A percentile compares a stretch with the other conserved stretches of the same genome.
Evolutionary conservation across 1,140 invertebrate species (phyloP).

Genomic region (Drosophila setifemur): DNA sequence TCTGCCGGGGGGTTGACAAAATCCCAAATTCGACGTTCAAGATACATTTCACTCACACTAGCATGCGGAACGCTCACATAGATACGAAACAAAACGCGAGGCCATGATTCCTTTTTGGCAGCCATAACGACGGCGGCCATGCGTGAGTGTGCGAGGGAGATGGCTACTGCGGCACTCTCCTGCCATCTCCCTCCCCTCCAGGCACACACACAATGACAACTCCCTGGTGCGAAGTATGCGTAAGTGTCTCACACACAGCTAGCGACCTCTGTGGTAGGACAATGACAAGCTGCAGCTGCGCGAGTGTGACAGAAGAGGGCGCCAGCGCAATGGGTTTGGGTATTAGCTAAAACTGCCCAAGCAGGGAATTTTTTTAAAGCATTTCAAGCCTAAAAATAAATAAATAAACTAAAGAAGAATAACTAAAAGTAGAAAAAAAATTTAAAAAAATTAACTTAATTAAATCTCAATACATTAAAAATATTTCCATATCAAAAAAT

Average conservation of each 20-base stretch:
- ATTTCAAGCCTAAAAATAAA: background rate
- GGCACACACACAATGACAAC: background rate
- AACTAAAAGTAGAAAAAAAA: background rate
- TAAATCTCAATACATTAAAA: no score
- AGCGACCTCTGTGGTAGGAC: constrained; percentile 27
- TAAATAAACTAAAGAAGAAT: no score
- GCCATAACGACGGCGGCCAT: constrained; percentile 30
- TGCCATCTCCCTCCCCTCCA: constrained; percentile 3
- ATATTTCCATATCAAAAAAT: background rate
- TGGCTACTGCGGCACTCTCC: background rate
- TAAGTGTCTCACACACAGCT: constrained; percentile 2
- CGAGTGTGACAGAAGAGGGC: constrained; percentile 27
- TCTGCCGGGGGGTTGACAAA: constrained; percentile 27
- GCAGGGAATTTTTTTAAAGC: constrained; percentile 2
- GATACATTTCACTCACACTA: constrained; percentile 28
- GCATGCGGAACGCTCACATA: background rate
- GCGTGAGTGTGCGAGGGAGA: constrained; percentile 4
- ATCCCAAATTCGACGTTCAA: constrained; percentile 11
- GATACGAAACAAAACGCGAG: constrained; percentile 17
- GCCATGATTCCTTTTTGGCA: constrained; percentile 28
- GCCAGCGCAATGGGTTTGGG: constrained; percentile 28
- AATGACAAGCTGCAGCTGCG: constrained; percentile 4
- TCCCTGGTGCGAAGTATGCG: constrained; percentile 31
- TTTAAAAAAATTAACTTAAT: background rate
- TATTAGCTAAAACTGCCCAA: constrained; percentile 13